A percentile compares a stretch with the other conserved stretches of the same genome.
phyloP scores from a whole-genome alignment of 64 coral and sea anemone species.

The Dendronephthya gigantea region DNA sequence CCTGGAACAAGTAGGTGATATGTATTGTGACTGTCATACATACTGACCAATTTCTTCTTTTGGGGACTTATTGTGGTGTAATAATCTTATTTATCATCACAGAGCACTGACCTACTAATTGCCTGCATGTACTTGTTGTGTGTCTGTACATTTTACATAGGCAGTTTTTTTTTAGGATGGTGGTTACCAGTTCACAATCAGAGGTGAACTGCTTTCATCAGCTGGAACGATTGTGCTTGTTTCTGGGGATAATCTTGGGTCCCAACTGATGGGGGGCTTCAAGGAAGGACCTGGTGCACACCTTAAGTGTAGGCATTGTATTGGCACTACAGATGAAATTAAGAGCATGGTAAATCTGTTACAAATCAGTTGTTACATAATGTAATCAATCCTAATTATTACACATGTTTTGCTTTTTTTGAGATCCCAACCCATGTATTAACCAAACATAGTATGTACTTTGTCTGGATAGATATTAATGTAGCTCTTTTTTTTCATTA shows the following conservation, averaged over 20 bases:
- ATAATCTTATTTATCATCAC: too few species aligned
- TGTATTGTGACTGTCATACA: too few species aligned
- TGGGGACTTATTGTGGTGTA: too few species aligned
- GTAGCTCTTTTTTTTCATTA: neutral
- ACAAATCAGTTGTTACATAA: too few species aligned
- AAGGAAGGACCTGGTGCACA: neutral
- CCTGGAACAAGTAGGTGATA: conserved; percentile 30
- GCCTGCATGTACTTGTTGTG: neutral
- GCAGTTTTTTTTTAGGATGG: neutral
- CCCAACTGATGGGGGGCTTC: neutral
- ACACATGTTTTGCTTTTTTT: too few species aligned
- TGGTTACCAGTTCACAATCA: conserved; percentile 3
- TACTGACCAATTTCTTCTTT: too few species aligned
- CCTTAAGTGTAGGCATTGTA: neutral
- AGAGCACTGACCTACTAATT: too few species aligned
- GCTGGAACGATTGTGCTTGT: neutral
- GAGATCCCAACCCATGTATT: too few species aligned
- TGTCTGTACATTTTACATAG: neutral
- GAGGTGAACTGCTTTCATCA: neutral
- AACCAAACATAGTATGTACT: neutral
- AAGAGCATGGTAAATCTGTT: neutral
- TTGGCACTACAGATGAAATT: neutral
- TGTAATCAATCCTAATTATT: too few species aligned
- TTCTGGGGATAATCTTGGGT: neutral
- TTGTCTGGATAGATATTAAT: too few species aligned